A percentile compares a stretch with the other conserved stretches of the same genome.
These are phyloP conservation scores for Limnephilus auricula DNA, from an alignment of 2,888 invertebrate genomes.

Conservation along the genomic window DNA sequence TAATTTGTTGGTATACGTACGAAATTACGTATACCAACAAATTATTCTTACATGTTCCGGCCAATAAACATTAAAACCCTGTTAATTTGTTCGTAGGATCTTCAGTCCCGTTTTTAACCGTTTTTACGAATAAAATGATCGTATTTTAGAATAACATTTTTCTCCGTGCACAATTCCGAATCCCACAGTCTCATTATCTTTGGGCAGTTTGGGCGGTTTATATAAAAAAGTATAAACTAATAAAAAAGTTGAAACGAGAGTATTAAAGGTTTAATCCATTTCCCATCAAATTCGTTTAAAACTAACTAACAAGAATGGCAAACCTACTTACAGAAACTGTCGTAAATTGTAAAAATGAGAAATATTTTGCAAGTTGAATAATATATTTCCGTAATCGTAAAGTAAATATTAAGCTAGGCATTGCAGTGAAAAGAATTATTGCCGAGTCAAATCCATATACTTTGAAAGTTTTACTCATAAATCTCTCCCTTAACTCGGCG, in stretches of 20 bases:
- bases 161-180: too few relatives aligned
- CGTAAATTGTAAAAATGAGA: not conserved
- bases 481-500: slow-evolving; percentile 33
- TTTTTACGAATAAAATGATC: too few relatives aligned
- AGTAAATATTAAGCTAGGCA: slow-evolving; percentile 7
- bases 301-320: not conserved
- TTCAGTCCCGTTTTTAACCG: too few relatives aligned
- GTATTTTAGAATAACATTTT: too few relatives aligned
- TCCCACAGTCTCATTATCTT: too few relatives aligned
- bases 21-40: too few relatives aligned
- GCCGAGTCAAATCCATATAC: slow-evolving; percentile 29
- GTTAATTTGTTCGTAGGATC: too few relatives aligned
- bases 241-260: too few relatives aligned
- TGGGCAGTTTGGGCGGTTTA: too few relatives aligned
- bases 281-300: not conserved
- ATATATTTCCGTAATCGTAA: slow-evolving; percentile 1
- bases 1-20: too few relatives aligned
- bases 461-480: slow-evolving; percentile 46
- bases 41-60: too few relatives aligned
- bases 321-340: not conserved
- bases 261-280: not conserved
- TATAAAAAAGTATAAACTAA: not conserved
- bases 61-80: too few relatives aligned
- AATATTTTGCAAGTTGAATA: not conserved
- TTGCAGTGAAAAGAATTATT: slow-evolving; percentile 27